phyloP scores from a whole-genome alignment of 2,888 invertebrate species.

The Mimas tiliae region DNA sequence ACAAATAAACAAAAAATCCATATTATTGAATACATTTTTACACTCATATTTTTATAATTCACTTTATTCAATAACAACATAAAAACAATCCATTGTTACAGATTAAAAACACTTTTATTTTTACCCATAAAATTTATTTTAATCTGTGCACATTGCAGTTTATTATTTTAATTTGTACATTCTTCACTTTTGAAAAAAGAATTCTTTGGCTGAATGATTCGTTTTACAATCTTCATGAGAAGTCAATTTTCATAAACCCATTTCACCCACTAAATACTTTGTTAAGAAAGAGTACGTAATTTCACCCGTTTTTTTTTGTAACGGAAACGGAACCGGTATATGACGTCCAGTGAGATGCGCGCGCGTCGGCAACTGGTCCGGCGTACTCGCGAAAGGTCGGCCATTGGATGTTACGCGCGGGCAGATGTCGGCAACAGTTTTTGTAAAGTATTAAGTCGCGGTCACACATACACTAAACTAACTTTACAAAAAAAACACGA shows the following conservation, averaged over 20 bases:
- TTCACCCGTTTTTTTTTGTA: constrained; percentile 13
- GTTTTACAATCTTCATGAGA: neutral
- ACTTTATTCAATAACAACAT: neutral
- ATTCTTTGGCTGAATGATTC: neutral
- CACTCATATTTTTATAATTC: neutral
- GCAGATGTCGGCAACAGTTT: constrained; percentile 56
- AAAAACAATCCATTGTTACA: neutral
- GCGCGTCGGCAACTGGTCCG: constrained; percentile 48
- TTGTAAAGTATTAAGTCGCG: constrained; percentile 27
- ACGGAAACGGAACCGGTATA: constrained; percentile 26
- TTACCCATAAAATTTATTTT: neutral
- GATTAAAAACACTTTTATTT: constrained; percentile 2
- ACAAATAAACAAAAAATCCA: constrained; percentile 24
- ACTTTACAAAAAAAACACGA: neutral
- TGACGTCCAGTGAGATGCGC: constrained; percentile 45
- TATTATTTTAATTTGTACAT: constrained; percentile 7
- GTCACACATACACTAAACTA: neutral
- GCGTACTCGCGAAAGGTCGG: constrained; percentile 46
- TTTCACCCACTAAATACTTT: neutral
- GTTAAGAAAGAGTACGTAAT: neutral
- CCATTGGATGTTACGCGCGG: constrained; percentile 40
- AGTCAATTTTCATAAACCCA: neutral
- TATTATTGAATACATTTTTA: constrained; percentile 11
- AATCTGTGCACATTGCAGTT: constrained; percentile 5
- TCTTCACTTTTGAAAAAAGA: constrained; percentile 6